phyloP scores from a whole-genome alignment of 2,113 vertebrate species.

The Andinoacara biseriatus region DNA sequence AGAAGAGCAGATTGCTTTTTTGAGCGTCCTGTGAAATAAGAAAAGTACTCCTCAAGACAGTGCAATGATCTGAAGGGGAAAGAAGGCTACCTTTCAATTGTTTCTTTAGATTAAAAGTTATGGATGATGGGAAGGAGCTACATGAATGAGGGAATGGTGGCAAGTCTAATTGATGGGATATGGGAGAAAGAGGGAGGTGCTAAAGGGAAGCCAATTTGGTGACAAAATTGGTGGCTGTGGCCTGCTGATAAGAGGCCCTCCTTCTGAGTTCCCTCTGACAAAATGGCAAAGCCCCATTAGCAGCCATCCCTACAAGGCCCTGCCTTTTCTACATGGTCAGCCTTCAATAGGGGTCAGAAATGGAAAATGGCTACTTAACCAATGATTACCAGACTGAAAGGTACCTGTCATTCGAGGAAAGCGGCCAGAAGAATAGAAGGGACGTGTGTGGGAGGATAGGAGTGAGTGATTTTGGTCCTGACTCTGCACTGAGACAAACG shows the following conservation, averaged over 20 bases:
- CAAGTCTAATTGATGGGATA: conserved; percentile 8
- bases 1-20: conserved; percentile 14
- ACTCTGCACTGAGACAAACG: conserved; percentile 85
- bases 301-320: conserved; percentile 86
- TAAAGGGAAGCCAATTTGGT: conserved; percentile 70
- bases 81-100: conserved; percentile 20
- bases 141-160: conserved; percentile 3
- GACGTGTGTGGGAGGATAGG: conserved; percentile 64
- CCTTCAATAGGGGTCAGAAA: conserved; percentile 87
- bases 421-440: conserved; percentile 65
- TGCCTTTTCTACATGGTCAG: conserved; percentile 83
- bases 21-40: conserved; percentile 15
- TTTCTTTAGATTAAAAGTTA: conserved; percentile 34
- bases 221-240: conserved; percentile 83
- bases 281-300: conserved; percentile 86
- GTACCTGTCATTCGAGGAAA: conserved; percentile 92
- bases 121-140: conserved; percentile 21
- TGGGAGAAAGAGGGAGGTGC: conserved; percentile 41
- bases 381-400: conserved; percentile 93
- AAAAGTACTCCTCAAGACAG: conserved; percentile 22
- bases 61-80: conserved; percentile 6
- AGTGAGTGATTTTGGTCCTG: conserved; percentile 87
- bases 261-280: conserved; percentile 69
- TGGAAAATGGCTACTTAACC: conserved; percentile 87
- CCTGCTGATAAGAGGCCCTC: conserved; percentile 87